phyloP scores from a whole-genome alignment of 2,888 invertebrate species.

The Cheilosia impressa region DNA sequence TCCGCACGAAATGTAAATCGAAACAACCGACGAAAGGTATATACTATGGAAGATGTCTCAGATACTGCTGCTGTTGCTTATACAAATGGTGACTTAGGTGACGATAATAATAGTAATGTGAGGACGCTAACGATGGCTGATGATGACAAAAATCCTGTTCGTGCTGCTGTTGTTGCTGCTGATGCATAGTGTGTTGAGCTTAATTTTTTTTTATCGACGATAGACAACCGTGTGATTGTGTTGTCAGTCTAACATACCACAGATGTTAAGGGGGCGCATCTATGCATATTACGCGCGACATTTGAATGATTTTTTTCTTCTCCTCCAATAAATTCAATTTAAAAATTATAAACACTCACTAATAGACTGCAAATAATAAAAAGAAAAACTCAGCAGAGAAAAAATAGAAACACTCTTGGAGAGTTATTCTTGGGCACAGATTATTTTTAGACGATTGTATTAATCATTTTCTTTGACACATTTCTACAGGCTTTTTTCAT shows the following conservation, averaged over 20 bases:
- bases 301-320: neutral
- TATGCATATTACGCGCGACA: constrained; percentile 28
- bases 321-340: constrained; percentile 12
- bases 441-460: constrained; percentile 51
- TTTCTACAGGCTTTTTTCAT: constrained; percentile 8
- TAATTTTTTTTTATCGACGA: neutral
- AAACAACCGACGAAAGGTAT: constrained; percentile 31
- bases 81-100: constrained; percentile 71
- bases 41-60: constrained; percentile 31
- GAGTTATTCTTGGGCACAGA: constrained; percentile 9
- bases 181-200: constrained; percentile 70
- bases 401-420: constrained; percentile 9
- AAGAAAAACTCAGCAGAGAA: neutral
- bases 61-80: constrained; percentile 38
- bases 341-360: constrained; percentile 40
- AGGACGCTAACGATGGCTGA: constrained; percentile 68
- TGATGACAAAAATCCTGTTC: constrained; percentile 66
- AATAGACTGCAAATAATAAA: constrained; percentile 34
- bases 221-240: constrained; percentile 36
- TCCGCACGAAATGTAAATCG: constrained; percentile 35
- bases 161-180: constrained; percentile 58
- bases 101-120: constrained; percentile 68
- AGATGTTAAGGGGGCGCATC: constrained; percentile 28
- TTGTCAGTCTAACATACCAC: constrained; percentile 45
- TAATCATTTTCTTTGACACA: constrained; percentile 42